These are phyloP conservation scores for Deroplatys truncata DNA, from an alignment of 2,888 invertebrate genomes.

Conservation along the genomic window DNA sequence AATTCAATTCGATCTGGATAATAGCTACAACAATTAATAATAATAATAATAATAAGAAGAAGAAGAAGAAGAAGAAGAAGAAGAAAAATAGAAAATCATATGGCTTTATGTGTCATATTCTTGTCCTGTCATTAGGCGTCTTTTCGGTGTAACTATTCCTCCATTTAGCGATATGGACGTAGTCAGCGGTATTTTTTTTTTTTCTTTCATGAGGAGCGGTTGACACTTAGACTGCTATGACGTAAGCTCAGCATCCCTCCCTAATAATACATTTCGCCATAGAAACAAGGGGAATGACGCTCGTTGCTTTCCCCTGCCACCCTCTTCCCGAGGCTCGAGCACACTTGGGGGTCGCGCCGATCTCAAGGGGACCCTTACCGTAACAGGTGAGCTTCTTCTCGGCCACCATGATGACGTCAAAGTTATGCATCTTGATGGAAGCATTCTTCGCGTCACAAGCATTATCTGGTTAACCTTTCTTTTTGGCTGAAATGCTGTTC, in stretches of 20 bases:
- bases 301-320: not conserved
- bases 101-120: too few relatives aligned
- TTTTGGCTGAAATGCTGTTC: not conserved
- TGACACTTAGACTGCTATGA: not conserved
- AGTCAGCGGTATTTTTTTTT: not conserved
- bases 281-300: not conserved
- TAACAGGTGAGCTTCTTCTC: not conserved
- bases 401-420: not conserved
- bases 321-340: not conserved
- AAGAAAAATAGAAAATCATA: too few relatives aligned
- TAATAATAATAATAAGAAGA: too few relatives aligned
- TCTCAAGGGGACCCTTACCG: not conserved
- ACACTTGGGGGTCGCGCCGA: not conserved
- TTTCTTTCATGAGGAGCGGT: not conserved
- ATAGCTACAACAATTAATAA: too few relatives aligned
- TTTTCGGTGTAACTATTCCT: too few relatives aligned
- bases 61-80: too few relatives aligned
- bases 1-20: too few relatives aligned
- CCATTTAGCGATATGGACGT: not conserved
- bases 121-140: too few relatives aligned
- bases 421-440: not conserved
- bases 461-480: not conserved
- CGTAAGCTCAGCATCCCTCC: not conserved
- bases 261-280: not conserved
- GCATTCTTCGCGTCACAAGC: not conserved